Conservation (phyloP, 2,888 invertebrate species). For the Lasioglossum morio region DNA sequence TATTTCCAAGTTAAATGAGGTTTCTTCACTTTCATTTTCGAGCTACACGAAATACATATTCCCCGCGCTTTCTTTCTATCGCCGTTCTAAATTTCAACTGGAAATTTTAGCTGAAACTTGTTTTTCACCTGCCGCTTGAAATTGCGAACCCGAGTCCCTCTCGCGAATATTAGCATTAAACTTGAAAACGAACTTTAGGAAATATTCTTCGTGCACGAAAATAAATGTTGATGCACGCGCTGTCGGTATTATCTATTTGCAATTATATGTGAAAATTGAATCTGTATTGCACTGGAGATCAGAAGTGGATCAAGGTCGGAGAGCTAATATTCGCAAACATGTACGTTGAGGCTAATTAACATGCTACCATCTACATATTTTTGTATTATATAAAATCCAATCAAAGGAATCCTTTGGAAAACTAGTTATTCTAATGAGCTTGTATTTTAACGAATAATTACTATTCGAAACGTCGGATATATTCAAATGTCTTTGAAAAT, state of each 20-base stretch:
- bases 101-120: not conserved
- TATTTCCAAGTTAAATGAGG: constrained; percentile 50
- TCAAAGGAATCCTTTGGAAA: not conserved
- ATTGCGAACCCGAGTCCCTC: not conserved
- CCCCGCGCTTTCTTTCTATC: constrained; percentile 7
- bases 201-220: too few species aligned
- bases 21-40: constrained; percentile 48
- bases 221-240: too few species aligned
- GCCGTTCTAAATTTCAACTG: not conserved
- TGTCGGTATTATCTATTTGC: not conserved
- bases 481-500: not conserved
- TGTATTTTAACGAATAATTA: not conserved
- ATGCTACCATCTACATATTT: constrained; percentile 2
- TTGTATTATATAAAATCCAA: not conserved
- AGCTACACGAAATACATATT: constrained; percentile 33
- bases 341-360: constrained; percentile 13
- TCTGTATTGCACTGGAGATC: constrained; percentile 23
- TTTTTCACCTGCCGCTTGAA: not conserved
- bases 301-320: constrained; percentile 37
- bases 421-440: not conserved
- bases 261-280: constrained; percentile 21
- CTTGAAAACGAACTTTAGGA: not conserved
- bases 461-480: not conserved
- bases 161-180: not conserved
- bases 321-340: constrained; percentile 32